Base-by-base conservation (phyloP, 1,140 invertebrate species). In the Dufourea novaeangliae region DNA sequence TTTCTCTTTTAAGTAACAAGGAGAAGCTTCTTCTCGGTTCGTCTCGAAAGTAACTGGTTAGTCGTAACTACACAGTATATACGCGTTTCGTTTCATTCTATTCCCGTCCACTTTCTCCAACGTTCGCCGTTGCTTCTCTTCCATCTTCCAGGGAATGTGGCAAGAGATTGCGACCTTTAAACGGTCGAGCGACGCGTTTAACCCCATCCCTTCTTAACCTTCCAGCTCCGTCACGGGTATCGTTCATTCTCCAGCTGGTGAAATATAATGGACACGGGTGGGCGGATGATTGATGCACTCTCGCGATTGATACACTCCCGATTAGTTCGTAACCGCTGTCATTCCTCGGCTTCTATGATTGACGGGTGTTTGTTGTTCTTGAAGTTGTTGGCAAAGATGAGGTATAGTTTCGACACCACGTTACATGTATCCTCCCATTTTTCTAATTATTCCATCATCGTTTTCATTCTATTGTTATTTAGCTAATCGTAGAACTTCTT, bases 211-310 rank as follows among this genome's bases (percentile, higher is more conserved):
- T 37, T 22, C 37, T 0, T 50, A 20, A 8, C 41, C n/a, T 27
- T 14, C 29, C 46, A 25, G 27, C 37, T 50, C 57, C 17, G 29
- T 8, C 56, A 22, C 29, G 39, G 56, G 39, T 25, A 39, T 34
- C 34, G 54, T 46, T 71, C 68, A n/a, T 25, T 50, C 32, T 46
- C 29, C n/a, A n/a, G 69, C 1, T 14, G 14, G 5, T 12, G 29
- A 37, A 50, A 50, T n/a, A 14, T 20, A 11, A 37, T 32, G n/a
- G 17, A 37, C 22, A 14, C 10, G 12, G 37, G 37, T 34, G 8
- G n/a, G 27, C 11, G 54, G 68, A 71, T 71, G 56, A 71, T 71
- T n/a, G 56, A 71, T 61, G n/a, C 27, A 7, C n/a, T 34, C 14
- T 4, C 14, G 11, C 2, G 34, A 57, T 61, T 46, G 27, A 71